phyloP scores from a whole-genome alignment of 53 echinoderm and acorn worm species.

The Paelopatides confundens region DNA sequence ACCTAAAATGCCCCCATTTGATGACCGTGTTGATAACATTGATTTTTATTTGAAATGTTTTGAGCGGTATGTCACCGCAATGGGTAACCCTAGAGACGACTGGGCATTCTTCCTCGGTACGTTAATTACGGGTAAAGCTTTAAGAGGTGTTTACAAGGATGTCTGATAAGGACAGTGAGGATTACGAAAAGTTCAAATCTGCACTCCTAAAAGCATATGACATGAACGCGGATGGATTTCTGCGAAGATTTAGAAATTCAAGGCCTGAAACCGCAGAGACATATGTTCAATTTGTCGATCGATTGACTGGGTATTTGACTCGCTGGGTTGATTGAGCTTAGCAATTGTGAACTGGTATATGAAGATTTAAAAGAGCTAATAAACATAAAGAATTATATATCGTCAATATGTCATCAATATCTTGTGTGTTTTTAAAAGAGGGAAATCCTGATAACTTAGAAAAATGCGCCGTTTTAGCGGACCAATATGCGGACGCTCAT shows the following conservation, averaged over 20 bases:
- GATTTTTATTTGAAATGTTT: conserved; percentile 40
- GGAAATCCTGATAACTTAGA: conserved; percentile 43
- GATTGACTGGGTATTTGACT: conserved; percentile 51
- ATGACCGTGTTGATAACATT: too few relatives aligned
- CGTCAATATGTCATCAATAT: conserved; percentile 58
- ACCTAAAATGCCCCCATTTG: too few relatives aligned
- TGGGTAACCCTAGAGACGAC: conserved; percentile 60
- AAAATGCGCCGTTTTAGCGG: conserved; percentile 49
- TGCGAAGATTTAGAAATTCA: conserved; percentile 62
- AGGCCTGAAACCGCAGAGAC: conserved; percentile 51
- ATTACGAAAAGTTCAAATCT: conserved; percentile 50
- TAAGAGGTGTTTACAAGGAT: conserved; percentile 64
- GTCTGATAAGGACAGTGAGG: conserved; percentile 46
- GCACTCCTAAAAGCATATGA: conserved; percentile 59
- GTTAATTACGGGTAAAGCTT: conserved; percentile 69
- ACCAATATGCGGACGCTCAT: conserved; percentile 69
- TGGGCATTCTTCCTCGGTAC: conserved; percentile 68
- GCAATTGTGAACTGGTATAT: not conserved
- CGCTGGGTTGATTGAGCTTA: conserved; percentile 71
- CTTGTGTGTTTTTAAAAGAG: conserved; percentile 70
- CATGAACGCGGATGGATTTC: conserved; percentile 65
- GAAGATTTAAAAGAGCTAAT: conserved; percentile 55
- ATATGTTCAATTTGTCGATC: conserved; percentile 54
- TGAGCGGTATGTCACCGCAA: conserved; percentile 62
- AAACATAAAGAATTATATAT: conserved; percentile 38